Percentiles rank a stretch among this genome's conserved stretches.
phyloP scores from a whole-genome alignment of 1,140 invertebrate species.

The Vanessa atalanta region DNA sequence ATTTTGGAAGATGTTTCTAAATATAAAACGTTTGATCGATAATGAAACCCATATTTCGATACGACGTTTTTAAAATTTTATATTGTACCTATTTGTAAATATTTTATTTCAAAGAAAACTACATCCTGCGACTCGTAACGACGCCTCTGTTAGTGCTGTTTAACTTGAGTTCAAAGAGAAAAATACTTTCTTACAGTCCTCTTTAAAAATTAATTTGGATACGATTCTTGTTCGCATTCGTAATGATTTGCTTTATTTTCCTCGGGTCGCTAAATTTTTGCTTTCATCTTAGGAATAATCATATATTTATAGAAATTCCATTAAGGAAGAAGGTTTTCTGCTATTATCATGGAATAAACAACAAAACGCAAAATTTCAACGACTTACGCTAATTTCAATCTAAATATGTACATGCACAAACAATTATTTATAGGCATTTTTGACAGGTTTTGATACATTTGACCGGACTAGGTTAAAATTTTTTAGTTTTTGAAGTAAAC shows the following conservation, averaged over 20 bases:
- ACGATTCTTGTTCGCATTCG: conserved; percentile 22
- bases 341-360: neutral
- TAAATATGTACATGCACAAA: no score
- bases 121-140: neutral
- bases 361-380: no score
- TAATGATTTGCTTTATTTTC: conserved; percentile 27
- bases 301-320: conserved; percentile 10
- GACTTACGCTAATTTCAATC: no score
- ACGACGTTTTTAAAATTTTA: no score
- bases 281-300: conserved; percentile 24
- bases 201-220: conserved; percentile 24
- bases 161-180: conserved; percentile 13
- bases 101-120: neutral
- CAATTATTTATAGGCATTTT: no score
- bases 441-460: no score
- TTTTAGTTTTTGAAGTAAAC: no score
- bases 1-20: no score
- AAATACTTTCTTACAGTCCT: conserved; percentile 10
- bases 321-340: neutral
- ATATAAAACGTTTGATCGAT: no score
- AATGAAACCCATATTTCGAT: no score
- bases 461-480: no score
- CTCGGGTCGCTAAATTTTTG: neutral
- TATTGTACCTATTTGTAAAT: no score
- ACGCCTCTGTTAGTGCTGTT: neutral